Conservation (phyloP, 2,888 invertebrate species). For the Netelia fuscicornis region DNA sequence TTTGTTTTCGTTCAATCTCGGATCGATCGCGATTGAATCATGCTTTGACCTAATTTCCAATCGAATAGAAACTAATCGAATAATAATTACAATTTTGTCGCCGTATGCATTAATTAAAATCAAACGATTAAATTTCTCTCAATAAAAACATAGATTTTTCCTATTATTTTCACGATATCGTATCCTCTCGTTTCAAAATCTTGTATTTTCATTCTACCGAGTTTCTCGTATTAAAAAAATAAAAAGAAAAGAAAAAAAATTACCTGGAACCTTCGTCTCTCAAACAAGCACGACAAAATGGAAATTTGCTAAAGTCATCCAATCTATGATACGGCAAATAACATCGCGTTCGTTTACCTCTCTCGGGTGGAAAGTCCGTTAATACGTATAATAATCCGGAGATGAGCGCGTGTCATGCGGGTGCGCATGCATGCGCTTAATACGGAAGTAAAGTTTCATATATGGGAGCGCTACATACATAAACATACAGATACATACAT, state of each 20-base stretch:
- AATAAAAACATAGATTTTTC: no score
- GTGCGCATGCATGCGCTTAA: constrained; percentile 48
- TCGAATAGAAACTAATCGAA: no score
- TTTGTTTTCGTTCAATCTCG: no score
- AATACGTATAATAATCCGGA: constrained; percentile 58
- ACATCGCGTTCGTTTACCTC: constrained; percentile 58
- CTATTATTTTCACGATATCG: no score
- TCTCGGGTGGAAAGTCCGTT: constrained; percentile 60
- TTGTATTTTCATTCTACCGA: no score
- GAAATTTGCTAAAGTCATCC: background rate
- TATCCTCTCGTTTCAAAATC: no score
- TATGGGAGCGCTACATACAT: no score
- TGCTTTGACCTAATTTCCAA: no score
- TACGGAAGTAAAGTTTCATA: constrained; percentile 63
- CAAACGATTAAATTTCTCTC: no score
- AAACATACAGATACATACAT: constrained; percentile 4
- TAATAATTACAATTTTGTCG: no score
- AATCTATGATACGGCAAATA: constrained; percentile 9
- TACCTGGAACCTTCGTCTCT: background rate
- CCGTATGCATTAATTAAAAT: no score
- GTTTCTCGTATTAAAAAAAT: background rate
- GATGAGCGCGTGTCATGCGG: constrained; percentile 58
- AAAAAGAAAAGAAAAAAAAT: background rate
- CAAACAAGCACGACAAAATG: background rate
- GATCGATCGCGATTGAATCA: no score